Percentiles rank a stretch among this genome's conserved stretches.
Evolutionary conservation across 2,797 vertebrate genomes (phyloP).

Genomic region (Hirundo rustica): DNA sequence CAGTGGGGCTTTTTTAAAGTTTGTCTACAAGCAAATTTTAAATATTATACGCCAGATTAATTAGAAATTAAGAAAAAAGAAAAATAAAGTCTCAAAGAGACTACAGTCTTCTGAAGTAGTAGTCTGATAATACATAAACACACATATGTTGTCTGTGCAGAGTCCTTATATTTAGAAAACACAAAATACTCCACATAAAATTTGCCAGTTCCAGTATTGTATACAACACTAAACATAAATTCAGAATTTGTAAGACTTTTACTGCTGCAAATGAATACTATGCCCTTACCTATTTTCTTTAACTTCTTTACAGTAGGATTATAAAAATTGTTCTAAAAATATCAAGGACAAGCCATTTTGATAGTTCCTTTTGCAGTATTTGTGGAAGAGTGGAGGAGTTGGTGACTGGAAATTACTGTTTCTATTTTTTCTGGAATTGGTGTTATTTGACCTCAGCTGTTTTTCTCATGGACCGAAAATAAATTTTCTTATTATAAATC

Average conservation of each 20-base stretch:
- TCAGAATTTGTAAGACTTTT: neutral
- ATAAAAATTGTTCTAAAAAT: neutral
- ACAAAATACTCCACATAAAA: neutral
- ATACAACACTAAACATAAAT: neutral
- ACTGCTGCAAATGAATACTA: neutral
- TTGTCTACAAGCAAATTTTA: neutral
- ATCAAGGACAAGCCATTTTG: neutral
- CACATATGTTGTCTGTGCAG: neutral
- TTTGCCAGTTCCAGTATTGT: neutral
- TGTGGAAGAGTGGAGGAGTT: neutral
- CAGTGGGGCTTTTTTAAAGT: accelerated
- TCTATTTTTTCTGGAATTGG: constrained; percentile 8
- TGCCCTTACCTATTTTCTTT: neutral
- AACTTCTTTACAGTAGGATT: neutral
- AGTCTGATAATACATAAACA: neutral
- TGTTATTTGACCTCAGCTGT: constrained; percentile 20
- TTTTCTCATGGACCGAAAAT: constrained; percentile 4
- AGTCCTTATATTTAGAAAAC: neutral
- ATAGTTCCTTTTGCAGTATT: neutral
- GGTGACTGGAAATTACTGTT: neutral
- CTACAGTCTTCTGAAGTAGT: neutral
- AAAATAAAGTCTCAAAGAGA: neutral
- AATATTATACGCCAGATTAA: neutral
- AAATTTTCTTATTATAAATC: constrained; percentile 23
- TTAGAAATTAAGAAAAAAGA: neutral